A percentile compares a stretch with the other conserved stretches of the same genome.
Conservation (phyloP, 1,140 invertebrate genomes). For the Nasonia giraulti region DNA sequence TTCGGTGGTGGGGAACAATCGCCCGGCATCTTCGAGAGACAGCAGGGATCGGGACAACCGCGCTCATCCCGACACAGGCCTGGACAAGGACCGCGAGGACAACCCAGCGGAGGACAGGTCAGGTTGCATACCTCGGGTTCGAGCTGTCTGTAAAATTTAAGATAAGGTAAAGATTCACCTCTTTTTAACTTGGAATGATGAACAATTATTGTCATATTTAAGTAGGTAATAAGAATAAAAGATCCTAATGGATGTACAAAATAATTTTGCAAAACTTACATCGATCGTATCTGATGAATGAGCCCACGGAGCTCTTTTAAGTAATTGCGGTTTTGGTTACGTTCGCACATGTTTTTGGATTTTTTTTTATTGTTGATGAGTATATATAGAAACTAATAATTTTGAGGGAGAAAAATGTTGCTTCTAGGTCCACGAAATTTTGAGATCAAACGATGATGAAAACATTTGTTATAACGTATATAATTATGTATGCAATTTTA, state of each 20-base stretch:
- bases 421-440: not conserved
- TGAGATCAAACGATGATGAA: no score
- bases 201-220: not conserved
- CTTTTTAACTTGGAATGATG: not conserved
- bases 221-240: no score
- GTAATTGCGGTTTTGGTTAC: not conserved
- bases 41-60: slow-evolving; percentile 2
- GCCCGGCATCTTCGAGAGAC: slow-evolving; percentile 4
- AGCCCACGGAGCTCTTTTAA: not conserved
- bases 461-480: no score
- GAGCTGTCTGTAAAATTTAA: slow-evolving; percentile 2
- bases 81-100: slow-evolving; percentile 40
- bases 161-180: no score
- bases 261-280: not conserved
- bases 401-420: not conserved
- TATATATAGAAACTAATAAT: not conserved
- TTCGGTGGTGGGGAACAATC: not conserved
- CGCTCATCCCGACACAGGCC: slow-evolving; percentile 10
- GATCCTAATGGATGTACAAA: no score
- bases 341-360: not conserved
- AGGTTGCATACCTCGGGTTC: slow-evolving; percentile 40
- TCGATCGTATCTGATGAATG: not conserved
- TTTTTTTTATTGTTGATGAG: not conserved
- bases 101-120: slow-evolving; percentile 34
- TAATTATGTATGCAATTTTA: no score